phyloP scores from a whole-genome alignment of 1,140 invertebrate genomes.

The Anastatus disparis region DNA sequence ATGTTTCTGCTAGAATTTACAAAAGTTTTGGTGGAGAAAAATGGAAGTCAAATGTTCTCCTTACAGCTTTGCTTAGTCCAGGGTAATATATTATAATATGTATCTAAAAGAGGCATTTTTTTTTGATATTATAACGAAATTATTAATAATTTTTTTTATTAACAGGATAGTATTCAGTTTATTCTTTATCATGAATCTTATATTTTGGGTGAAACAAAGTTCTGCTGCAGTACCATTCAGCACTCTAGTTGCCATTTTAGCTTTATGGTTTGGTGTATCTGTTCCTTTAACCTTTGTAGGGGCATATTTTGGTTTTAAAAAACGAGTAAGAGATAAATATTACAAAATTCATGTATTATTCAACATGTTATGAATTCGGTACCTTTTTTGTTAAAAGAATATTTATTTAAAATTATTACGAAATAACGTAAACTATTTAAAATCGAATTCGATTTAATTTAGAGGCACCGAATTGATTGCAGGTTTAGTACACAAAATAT shows the following conservation, averaged over 20 bases:
- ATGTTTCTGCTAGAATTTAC: slow-evolving; percentile 94
- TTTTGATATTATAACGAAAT: no score
- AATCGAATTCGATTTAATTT: no score
- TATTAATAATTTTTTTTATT: no score
- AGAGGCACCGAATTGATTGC: no score
- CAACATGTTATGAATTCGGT: no score
- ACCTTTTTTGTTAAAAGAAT: no score
- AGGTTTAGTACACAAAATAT: no score
- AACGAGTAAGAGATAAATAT: slow-evolving; percentile 76
- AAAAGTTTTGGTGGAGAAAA: slow-evolving; percentile 98
- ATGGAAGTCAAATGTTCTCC: slow-evolving; percentile 97
- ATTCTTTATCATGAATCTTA: slow-evolving; percentile 96
- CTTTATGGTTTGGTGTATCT: slow-evolving; percentile 98
- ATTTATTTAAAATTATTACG: neutral
- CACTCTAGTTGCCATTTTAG: slow-evolving; percentile 95
- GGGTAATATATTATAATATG: slow-evolving; percentile 74
- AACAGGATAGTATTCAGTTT: slow-evolving; percentile 90
- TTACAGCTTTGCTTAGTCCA: slow-evolving; percentile 95
- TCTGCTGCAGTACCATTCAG: slow-evolving; percentile 97
- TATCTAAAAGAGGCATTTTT: no score
- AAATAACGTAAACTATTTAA: neutral
- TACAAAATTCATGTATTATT: no score
- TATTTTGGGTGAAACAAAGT: slow-evolving; percentile 94
- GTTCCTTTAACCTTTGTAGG: slow-evolving; percentile 97
- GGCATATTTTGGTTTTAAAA: slow-evolving; percentile 98